A percentile compares a stretch with the other conserved stretches of the same genome.
These are phyloP conservation scores for Agelastica alni DNA, from an alignment of 2,888 invertebrate species.

Conservation along the genomic window DNA sequence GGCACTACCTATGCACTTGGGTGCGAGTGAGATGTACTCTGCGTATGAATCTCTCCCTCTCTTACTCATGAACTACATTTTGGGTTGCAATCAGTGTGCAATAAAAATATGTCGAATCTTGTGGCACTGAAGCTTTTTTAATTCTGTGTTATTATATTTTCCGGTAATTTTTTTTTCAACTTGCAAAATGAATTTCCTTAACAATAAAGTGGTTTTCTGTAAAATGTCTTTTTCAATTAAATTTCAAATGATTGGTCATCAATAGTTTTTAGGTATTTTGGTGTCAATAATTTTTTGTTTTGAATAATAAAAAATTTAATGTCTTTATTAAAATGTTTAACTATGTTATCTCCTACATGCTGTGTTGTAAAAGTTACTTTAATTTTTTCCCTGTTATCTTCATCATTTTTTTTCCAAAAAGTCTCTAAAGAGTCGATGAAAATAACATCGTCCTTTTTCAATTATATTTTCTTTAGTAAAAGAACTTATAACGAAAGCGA, in stretches of 20 bases:
- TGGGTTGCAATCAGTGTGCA: conserved; percentile 11
- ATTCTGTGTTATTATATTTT: conserved; percentile 33
- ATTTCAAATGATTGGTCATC: conserved; percentile 33
- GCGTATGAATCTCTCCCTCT: too few relatives aligned
- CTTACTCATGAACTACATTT: too few relatives aligned
- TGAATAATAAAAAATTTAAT: conserved; percentile 36
- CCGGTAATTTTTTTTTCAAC: conserved; percentile 32
- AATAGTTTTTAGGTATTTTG: conserved; percentile 32
- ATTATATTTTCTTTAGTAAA: conserved; percentile 39
- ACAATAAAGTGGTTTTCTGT: conserved; percentile 33
- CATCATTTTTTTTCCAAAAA: conserved; percentile 37
- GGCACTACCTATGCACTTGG: too few relatives aligned
- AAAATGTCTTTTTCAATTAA: conserved; percentile 37
- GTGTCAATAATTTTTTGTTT: conserved; percentile 40
- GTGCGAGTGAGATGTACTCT: too few relatives aligned
- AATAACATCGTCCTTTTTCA: conserved; percentile 40
- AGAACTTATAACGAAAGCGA: conserved; percentile 36
- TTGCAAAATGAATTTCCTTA: conserved; percentile 33
- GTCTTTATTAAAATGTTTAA: conserved; percentile 34
- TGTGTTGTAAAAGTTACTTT: conserved; percentile 39
- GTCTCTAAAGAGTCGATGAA: conserved; percentile 37
- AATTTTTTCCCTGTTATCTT: conserved; percentile 35
- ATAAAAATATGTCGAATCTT: background rate
- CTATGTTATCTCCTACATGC: conserved; percentile 36
- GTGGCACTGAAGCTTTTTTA: conserved; percentile 8